Evolutionary conservation across 2,888 invertebrate species (phyloP).

Genomic region (Clusia tigrina): DNA sequence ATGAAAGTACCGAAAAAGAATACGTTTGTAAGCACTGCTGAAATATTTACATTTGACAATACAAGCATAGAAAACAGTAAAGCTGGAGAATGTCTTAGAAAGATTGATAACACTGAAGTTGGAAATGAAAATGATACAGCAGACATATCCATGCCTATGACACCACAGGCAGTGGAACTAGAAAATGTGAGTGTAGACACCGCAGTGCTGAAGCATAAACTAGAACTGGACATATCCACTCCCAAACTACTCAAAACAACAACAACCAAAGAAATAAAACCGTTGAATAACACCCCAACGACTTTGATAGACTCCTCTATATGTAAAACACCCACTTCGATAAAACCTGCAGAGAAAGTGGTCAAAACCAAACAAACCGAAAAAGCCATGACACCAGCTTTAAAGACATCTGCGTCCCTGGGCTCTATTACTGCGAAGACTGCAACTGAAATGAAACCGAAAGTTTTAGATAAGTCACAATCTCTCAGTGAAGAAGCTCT

Average conservation of each 20-base stretch:
- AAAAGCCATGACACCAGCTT: background rate
- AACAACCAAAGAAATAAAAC: too few relatives aligned
- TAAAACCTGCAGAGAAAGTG: background rate
- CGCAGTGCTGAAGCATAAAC: background rate
- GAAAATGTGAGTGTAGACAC: background rate
- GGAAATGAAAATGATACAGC: too few relatives aligned
- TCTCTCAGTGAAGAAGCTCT: slow-evolving; percentile 18
- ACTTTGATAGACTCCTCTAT: too few relatives aligned
- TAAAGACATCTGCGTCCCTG: slow-evolving; percentile 1
- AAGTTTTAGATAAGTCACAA: slow-evolving; percentile 26
- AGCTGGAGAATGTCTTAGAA: too few relatives aligned
- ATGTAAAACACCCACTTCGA: too few relatives aligned
- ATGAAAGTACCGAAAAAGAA: slow-evolving; percentile 6
- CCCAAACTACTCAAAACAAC: background rate
- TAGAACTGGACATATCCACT: background rate
- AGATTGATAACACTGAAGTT: too few relatives aligned
- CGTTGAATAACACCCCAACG: too few relatives aligned
- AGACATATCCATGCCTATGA: too few relatives aligned
- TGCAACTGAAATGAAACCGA: background rate
- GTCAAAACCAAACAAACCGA: slow-evolving; percentile 6
- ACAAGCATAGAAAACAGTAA: slow-evolving; percentile 31
- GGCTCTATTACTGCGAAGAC: background rate
- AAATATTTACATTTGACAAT: slow-evolving; percentile 50
- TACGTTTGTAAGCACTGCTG: slow-evolving; percentile 38
- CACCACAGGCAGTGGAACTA: too few relatives aligned